A percentile compares a stretch with the other conserved stretches of the same genome.
Conservation (phyloP, 2,113 vertebrate genomes). For the Turdus rufiventris region DNA sequence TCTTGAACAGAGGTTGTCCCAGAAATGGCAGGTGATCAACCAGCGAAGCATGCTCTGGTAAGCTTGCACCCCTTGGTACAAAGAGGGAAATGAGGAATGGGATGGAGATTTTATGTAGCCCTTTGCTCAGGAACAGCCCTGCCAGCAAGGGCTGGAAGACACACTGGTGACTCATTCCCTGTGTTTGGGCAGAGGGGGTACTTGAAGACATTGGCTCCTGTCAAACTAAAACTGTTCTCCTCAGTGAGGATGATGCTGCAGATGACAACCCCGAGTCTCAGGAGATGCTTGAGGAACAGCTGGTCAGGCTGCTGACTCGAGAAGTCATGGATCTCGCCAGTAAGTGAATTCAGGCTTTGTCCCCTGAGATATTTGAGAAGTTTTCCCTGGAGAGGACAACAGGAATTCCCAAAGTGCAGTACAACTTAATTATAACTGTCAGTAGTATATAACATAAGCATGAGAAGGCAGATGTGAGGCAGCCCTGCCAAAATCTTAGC, state of each 20-base stretch:
- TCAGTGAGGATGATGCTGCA: conserved; percentile 78
- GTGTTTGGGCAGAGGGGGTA: not conserved
- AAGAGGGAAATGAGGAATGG: not conserved
- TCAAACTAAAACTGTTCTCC: not conserved
- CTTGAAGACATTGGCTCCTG: not conserved
- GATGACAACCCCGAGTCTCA: conserved; percentile 91
- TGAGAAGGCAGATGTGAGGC: not conserved
- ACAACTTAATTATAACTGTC: not conserved
- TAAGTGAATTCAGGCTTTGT: conserved; percentile 70
- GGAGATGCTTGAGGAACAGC: conserved; percentile 93
- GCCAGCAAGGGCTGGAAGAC: not conserved
- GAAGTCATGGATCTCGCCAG: conserved; percentile 94
- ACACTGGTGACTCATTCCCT: not conserved
- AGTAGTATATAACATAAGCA: not conserved
- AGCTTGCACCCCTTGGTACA: conserved; percentile 13
- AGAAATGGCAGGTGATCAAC: conserved; percentile 91
- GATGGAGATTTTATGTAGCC: not conserved
- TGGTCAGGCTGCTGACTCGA: conserved; percentile 87
- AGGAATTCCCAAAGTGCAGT: not conserved
- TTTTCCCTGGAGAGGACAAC: not conserved
- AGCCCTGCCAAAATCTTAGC: not conserved
- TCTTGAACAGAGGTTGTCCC: conserved; percentile 84
- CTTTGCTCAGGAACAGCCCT: not conserved
- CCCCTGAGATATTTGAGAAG: not conserved
- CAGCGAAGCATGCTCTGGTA: conserved; percentile 86